Evolutionary conservation across 2,888 invertebrate genomes (phyloP), one percentile per base, ranked within the genome.

Genomic region (Brenthis hecate): DNA sequence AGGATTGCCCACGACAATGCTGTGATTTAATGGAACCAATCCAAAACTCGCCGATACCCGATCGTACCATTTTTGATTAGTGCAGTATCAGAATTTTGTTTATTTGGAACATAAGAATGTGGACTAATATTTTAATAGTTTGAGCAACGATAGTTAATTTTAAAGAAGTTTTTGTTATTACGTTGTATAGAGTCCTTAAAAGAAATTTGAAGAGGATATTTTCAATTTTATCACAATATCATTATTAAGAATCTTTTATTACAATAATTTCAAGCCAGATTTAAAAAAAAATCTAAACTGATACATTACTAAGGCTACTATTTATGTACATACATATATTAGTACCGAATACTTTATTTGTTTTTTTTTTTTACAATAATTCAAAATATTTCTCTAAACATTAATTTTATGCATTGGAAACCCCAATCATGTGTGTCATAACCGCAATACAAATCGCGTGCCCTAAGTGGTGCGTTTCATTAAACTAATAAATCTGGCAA

Each of bases 401-500:
- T 8, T 28, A 28, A 28, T 28, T 28, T 56, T 53, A 50, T 50
- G 64, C 66, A 62, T 5, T 1, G 11, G 36, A 11, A 43, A 19
- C 14, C 53, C 43, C 53, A 54, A 53, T 54, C 54, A 43, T 62
- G 48, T 60, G 43, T 71, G 69, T 66, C 60, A 61, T 57, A 69
- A 51, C 63, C 55, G 36, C 56, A 66, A 66, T 62, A 50, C 56
- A 57, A 81, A 80, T 79, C 78, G 78, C 76, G 78, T 75, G 65
- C 80, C 79, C 79, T 83, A 80, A 84, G 85, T 84, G 85, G 78
- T 82, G 77, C 80, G 85, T 87, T 88, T 86, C 87, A 84, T 85
- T 86, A 87, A 90, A 87, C 86, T 85, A 88, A 92, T 92, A 92
- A 92, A 92, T 92, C 89, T 87, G 84, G 84, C 84, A 83, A 83